phyloP scores from a whole-genome alignment of 2,888 invertebrate species.

The Drosophila meridiana region DNA sequence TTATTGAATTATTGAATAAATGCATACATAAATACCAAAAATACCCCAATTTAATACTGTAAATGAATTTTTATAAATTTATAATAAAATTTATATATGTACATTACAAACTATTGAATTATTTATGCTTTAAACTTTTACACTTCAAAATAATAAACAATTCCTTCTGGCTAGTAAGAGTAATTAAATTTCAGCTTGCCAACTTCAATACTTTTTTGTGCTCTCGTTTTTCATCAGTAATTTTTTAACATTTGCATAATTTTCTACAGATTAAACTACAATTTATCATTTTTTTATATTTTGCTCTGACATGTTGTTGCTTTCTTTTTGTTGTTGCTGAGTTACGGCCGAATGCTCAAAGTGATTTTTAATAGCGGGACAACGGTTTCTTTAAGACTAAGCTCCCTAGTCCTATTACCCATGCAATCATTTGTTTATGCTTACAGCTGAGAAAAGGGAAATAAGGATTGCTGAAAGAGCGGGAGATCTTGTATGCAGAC shows the following conservation, averaged over 20 bases:
- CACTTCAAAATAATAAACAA: neutral
- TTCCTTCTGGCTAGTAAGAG: constrained; percentile 10
- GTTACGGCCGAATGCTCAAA: constrained; percentile 69
- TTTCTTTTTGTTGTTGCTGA: constrained; percentile 26
- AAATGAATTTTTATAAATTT: neutral
- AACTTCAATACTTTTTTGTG: neutral
- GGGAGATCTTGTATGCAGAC: constrained; percentile 16
- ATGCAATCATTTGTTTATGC: constrained; percentile 58
- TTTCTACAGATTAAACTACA: constrained; percentile 77
- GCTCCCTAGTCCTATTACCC: constrained; percentile 48
- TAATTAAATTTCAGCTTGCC: neutral
- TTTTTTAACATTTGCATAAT: constrained; percentile 73
- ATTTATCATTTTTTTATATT: constrained; percentile 71
- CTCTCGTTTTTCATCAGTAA: constrained; percentile 33
- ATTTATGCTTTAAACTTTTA: neutral
- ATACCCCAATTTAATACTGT: too few species aligned
- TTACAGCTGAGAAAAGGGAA: constrained; percentile 19
- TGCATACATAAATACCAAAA: too few species aligned
- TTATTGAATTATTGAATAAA: too few species aligned
- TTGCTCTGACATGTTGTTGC: constrained; percentile 41
- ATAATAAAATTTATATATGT: neutral
- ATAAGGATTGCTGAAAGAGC: constrained; percentile 30
- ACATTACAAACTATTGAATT: neutral
- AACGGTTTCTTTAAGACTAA: constrained; percentile 52
- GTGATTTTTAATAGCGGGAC: constrained; percentile 76